Evolutionary conservation across 2,888 invertebrate genomes (phyloP), one percentile per base, ranked within the genome.

Genomic region (Drosophila emarginata): DNA sequence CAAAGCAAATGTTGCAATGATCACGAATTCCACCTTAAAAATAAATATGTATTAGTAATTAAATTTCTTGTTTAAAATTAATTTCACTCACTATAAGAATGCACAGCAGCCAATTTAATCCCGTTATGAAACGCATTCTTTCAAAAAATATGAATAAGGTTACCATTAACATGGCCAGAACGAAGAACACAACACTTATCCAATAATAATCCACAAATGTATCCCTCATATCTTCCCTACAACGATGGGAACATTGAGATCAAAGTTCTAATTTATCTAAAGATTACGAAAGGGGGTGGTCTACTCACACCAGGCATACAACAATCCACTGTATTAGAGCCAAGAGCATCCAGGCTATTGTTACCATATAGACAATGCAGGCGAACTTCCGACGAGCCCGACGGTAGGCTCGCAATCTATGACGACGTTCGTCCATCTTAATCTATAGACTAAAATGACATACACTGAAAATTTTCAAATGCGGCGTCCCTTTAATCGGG

Each of bases 141-240:
- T 89, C 87, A 11, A 80, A 70, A 59, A 89, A 89, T 32, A 89
- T 76, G 39, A 86, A 88, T 6, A 80, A 0, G 0, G 84, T 51
- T 0, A 76, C 57, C 28, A 79, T 5, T 0, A 74, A 1, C 28
- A 89, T 70, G 5, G 76, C 79, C 5, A 89, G 0, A 0, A 40
- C 11, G 14, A 90, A 81, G 28, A 68, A 76, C n/a, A 78, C 26
- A 0, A 80, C 62, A 39, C 80, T 72, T 5, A 88, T 66, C 63
- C 73, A 80, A 15, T 73, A 75, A n/a, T 52, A 53, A 0, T 64
- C 4, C 0, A 5, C 0, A 2, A 80, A 72, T 0, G 26, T 0
- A 0, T 23, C 0, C 0, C 9, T 6, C 0, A 53, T 5, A 0
- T 11, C 4, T 0, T 1, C 0, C 4, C 87, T 86, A 37, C 15